Percentiles rank a stretch among this genome's conserved stretches.
Evolutionary conservation across 2,113 vertebrate species (phyloP).

Genomic region (Neogale vison): DNA sequence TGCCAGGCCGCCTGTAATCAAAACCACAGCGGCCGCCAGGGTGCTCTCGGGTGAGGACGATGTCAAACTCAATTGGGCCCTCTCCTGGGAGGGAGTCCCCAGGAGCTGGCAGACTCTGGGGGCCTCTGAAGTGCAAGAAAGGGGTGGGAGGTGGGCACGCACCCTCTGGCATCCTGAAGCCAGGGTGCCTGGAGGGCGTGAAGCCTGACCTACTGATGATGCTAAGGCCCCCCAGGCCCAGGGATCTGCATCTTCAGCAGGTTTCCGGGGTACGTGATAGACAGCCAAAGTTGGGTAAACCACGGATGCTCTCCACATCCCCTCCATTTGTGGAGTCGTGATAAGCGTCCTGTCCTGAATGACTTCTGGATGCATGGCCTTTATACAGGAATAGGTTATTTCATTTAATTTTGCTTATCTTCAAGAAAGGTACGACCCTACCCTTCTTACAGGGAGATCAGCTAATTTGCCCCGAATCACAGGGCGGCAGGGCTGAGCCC

Average conservation of each 20-base stretch:
- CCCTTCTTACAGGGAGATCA: not conserved
- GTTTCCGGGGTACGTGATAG: not conserved
- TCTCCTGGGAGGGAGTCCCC: slow-evolving; percentile 80
- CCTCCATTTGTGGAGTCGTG: accelerated
- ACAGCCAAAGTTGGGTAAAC: too few species aligned
- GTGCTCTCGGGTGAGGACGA: slow-evolving; percentile 73
- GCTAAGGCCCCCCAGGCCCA: not conserved
- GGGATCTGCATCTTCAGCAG: not conserved
- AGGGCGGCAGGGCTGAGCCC: not conserved
- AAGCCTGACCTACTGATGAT: not conserved
- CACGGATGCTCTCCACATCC: not conserved
- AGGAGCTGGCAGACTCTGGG: not conserved
- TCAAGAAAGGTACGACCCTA: not conserved
- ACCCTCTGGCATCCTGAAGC: not conserved
- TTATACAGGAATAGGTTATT: not conserved
- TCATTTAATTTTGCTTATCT: not conserved
- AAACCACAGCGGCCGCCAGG: slow-evolving; percentile 83
- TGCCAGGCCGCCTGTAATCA: slow-evolving; percentile 84
- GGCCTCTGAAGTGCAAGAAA: not conserved
- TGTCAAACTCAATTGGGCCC: slow-evolving; percentile 81
- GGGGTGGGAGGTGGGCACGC: not conserved
- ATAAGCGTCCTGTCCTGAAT: not conserved
- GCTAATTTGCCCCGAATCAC: not conserved
- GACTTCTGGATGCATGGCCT: not conserved
- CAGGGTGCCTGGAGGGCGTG: not conserved